Evolutionary conservation across 2,797 vertebrate species (phyloP).

Genomic region (Silurus aristotelis): DNA sequence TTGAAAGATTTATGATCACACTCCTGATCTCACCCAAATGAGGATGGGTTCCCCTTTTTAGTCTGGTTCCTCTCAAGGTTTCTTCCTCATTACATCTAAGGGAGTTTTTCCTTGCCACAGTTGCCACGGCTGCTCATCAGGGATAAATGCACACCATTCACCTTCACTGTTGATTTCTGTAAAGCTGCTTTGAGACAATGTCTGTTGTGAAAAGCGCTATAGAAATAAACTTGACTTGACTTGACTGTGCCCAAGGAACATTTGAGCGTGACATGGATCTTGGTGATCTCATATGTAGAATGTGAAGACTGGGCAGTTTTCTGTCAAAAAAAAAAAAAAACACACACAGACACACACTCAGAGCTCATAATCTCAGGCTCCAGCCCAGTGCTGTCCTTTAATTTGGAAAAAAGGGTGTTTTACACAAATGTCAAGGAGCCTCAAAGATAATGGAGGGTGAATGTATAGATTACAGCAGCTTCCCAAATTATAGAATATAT

Average conservation of each 20-base stretch:
- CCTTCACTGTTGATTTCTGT: too few species aligned
- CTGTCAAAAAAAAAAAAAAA: constrained; percentile 39
- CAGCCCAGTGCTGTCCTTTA: constrained; percentile 76
- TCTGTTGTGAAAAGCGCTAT: too few species aligned
- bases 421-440: constrained; percentile 68
- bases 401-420: constrained; percentile 76
- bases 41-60: too few species aligned
- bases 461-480: constrained; percentile 74
- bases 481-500: constrained; percentile 75
- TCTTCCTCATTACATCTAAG: too few species aligned
- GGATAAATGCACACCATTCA: too few species aligned
- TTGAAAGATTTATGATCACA: too few species aligned
- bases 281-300: constrained; percentile 59
- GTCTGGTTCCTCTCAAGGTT: too few species aligned
- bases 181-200: too few species aligned
- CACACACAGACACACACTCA: constrained; percentile 6
- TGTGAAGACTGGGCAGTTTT: constrained; percentile 56
- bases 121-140: too few species aligned
- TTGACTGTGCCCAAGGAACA: not conserved
- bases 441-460: constrained; percentile 72
- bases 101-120: too few species aligned
- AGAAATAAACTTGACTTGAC: too few species aligned
- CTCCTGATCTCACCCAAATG: too few species aligned
- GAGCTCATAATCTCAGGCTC: constrained; percentile 74
- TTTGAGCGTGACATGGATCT: constrained; percentile 8